Base-by-base conservation (phyloP, 92 coral and sea anemone genomes). In the Zoanthus solanderi region DNA sequence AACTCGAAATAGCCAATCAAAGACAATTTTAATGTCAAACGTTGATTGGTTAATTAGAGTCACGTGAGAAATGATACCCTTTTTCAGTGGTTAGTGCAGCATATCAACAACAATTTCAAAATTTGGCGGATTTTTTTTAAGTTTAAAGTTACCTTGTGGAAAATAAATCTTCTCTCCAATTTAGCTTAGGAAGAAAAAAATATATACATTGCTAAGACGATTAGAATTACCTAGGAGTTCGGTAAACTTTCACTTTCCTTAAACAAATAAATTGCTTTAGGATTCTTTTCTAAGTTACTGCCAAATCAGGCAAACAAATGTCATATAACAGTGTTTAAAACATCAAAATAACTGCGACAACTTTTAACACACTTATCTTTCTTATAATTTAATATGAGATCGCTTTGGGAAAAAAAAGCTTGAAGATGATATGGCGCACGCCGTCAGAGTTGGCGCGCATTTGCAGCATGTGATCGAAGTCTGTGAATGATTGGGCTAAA, bases 381-480 rank as follows among this genome's bases (percentile, higher is more conserved):
- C 3, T 37, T 4, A 4, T 1, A 1, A 34, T 34, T 1, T 34
- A 34, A 3, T 1, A 4, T 2, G 42, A 37, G 42, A 37, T 37
- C 42, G 42, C 42, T 37, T 4, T 37, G 4, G 42, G 31, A 15
- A 16, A n/a, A 60, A 56, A 56, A 56, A 9, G 8, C 23, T 7
- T 0, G 4, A 17, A 17, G 0, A 18, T 8, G 28, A 17, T 18
- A 14, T 9, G 78, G 17, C 79, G 37, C 72, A 34, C 37, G 72
- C n/a, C 65, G 4, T 37, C 34, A 66, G n/a, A 56, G 37, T 81
- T 81, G 75, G 85, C 85, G 85, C 75, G 85, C 46, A n/a, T 81
- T 81, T 80, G 42, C 9, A 44, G 75, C 85, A 81, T 81, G 85
- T 81, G 85, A 81, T 81, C 85, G 63, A 81, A 69, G 85, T 37